A percentile compares a stretch with the other conserved stretches of the same genome.
phyloP scores from a whole-genome alignment of 1,140 invertebrate genomes.

The Spodoptera litura region DNA sequence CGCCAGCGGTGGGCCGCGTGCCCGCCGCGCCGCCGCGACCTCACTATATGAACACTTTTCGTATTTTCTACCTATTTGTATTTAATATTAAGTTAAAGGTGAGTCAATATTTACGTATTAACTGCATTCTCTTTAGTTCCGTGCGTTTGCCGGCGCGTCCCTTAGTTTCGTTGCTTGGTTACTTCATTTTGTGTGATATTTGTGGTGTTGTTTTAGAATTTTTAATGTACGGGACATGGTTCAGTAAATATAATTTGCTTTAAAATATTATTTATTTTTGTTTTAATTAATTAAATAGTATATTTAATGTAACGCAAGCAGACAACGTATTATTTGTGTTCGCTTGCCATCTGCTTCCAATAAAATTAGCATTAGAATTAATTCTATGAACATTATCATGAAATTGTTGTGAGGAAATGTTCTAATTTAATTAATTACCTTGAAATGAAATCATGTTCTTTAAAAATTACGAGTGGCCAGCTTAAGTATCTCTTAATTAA shows the following conservation, averaged over 20 bases:
- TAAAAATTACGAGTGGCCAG: not conserved
- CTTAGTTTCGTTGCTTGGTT: not conserved
- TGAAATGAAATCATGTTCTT: not conserved
- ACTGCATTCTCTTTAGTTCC: not conserved
- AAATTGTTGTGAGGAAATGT: not conserved
- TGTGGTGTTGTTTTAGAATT: no score
- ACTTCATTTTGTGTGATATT: no score
- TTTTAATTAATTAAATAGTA: no score
- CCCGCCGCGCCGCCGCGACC: constrained; percentile 65
- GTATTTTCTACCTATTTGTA: constrained; percentile 46
- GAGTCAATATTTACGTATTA: constrained; percentile 8
- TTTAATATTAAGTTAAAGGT: constrained; percentile 39
- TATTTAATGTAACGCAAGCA: no score
- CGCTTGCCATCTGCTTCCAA: not conserved
- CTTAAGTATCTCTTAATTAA: constrained; percentile 3
- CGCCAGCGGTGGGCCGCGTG: constrained; percentile 59
- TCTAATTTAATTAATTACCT: not conserved
- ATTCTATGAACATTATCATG: not conserved
- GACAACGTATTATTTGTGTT: not conserved
- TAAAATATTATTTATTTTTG: no score
- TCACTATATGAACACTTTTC: not conserved
- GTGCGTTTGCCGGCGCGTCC: not conserved
- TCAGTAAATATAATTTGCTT: no score
- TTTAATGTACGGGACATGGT: no score
- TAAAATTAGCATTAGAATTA: not conserved